Evolutionary conservation across 2,888 invertebrate species (phyloP).

Genomic region (Chrysolina americana): DNA sequence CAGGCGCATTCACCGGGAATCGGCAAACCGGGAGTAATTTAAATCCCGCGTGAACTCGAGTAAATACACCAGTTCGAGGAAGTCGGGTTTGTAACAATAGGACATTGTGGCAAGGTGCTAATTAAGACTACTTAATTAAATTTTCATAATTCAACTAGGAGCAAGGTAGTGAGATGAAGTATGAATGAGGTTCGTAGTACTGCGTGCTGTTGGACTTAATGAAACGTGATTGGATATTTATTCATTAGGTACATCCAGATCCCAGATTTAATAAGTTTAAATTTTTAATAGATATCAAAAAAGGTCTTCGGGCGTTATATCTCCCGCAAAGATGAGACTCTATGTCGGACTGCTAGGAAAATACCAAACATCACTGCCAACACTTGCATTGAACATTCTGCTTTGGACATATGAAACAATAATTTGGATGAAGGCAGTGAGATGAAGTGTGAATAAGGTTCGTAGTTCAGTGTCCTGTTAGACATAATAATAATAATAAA

Average conservation of each 20-base stretch:
- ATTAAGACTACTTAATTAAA: constrained; percentile 21
- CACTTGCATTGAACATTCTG: no score
- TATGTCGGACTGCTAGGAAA: no score
- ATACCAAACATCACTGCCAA: no score
- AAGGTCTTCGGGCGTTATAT: no score
- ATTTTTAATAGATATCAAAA: no score
- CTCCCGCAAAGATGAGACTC: no score
- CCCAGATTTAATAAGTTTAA: background rate
- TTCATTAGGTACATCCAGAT: background rate
- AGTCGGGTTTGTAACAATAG: constrained; percentile 24
- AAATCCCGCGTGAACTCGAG: constrained; percentile 1
- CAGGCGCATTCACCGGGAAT: background rate
- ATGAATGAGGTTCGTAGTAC: background rate
- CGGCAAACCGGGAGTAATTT: background rate
- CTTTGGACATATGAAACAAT: no score
- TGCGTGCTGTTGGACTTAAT: no score
- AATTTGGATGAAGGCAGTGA: no score
- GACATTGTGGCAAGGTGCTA: constrained; percentile 22
- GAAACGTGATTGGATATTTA: background rate
- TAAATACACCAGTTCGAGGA: constrained; percentile 13
- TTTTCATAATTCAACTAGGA: background rate
- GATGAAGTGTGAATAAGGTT: no score
- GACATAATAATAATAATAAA: no score
- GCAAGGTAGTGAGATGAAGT: background rate
- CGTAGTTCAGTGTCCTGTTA: no score